A percentile compares a stretch with the other conserved stretches of the same genome.
Conservation (phyloP, 2,797 vertebrate genomes). For the Margarornis squamiger region DNA sequence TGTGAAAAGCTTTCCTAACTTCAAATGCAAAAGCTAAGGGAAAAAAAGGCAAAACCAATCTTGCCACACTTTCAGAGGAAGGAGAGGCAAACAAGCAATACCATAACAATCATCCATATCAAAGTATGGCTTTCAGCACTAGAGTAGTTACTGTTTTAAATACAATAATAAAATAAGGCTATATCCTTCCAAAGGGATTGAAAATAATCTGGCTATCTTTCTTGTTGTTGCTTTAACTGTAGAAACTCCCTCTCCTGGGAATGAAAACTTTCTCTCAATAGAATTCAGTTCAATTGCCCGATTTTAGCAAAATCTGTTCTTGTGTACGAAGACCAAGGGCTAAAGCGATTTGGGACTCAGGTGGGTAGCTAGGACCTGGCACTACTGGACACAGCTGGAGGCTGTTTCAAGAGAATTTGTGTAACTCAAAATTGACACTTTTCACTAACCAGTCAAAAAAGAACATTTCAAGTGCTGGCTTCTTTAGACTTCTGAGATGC, state of each 20-base stretch:
- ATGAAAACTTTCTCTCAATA: background rate
- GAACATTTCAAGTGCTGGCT: background rate
- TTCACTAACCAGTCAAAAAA: background rate
- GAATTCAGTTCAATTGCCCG: background rate
- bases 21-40: background rate
- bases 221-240: background rate
- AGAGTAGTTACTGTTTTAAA: background rate
- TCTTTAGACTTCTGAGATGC: background rate
- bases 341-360: background rate
- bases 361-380: background rate
- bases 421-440: background rate
- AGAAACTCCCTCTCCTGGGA: background rate
- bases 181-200: background rate
- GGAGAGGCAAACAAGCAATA: background rate
- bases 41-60: background rate
- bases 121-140: background rate
- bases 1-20: background rate
- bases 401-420: background rate
- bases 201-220: background rate
- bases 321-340: background rate
- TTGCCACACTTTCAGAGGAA: background rate
- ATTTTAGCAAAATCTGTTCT: background rate
- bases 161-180: background rate
- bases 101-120: background rate
- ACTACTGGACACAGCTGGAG: background rate